Base-by-base conservation (phyloP, 2,113 vertebrate species). In the Pachypanchax playfairii region DNA sequence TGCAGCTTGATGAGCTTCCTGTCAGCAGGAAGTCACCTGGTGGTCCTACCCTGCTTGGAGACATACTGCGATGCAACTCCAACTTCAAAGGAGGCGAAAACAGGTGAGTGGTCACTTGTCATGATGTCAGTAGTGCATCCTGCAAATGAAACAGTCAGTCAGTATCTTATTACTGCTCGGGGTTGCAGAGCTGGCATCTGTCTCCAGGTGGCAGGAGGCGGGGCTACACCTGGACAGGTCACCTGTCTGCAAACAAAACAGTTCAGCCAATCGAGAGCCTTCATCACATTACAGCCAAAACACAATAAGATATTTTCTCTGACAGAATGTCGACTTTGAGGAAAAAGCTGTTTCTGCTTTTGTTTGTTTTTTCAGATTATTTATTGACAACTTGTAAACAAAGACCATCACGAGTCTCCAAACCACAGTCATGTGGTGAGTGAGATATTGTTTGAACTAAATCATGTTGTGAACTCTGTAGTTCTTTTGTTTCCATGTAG, bases 61-160 rank as follows among this genome's bases (percentile, higher is more conserved):
- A 99, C 96, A 60, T 96, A 99, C 87, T 99, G 97, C 4, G 96
- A 98, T 21, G 95, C 94, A 47, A 99, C 97, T n/a, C 95, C 97
- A 12, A 96, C 95, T 88, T 99, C 95, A 80, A 98, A 99, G 0
- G 96, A 96, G 43, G 96, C 95, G 65, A 99, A 99, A 22, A 99
- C 95, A 0, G 97, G 97, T 12, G 95, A 97, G 88, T 99, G 97
- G 86, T 99, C 97, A 21, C 97, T 99, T 0, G 97, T 98, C 91
- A 90, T 94, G 88, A 98, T 95, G 80, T 98, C 95, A 7, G 91
- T 96, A 56, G 96, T 95, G 79, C 96, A 95, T 18, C 97, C 97
- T 99, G 83, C n/a, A 75, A 81, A 49, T 0, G 1, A 52, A 54
- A 89, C 4, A 39, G 25, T 12, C 28, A 29, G 7, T 29, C 28